Evolutionary conservation across 1,140 invertebrate genomes (phyloP).

Genomic region (Drosophila watanabei): DNA sequence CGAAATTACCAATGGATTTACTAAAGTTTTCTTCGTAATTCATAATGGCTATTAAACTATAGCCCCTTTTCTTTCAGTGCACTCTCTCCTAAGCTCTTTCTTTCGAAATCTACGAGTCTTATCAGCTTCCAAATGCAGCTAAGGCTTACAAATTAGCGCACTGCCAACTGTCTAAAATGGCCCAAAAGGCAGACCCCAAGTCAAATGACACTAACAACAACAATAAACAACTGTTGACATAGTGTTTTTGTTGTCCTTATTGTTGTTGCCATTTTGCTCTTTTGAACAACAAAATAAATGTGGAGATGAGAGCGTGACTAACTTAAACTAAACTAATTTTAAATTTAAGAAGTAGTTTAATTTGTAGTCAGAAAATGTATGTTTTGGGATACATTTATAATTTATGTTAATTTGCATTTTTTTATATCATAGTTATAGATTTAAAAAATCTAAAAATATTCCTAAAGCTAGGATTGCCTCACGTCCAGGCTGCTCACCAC

Average conservation of each 20-base stretch:
- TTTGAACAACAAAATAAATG: slow-evolving; percentile 5
- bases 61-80: not conserved
- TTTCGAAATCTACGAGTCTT: slow-evolving; percentile 65
- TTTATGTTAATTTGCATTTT: no score
- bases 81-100: slow-evolving; percentile 19
- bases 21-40: not conserved
- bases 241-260: slow-evolving; percentile 66
- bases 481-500: slow-evolving; percentile 7
- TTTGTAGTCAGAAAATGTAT: not conserved
- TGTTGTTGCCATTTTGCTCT: slow-evolving; percentile 28
- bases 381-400: not conserved
- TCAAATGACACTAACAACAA: slow-evolving; percentile 84
- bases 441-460: no score
- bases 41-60: not conserved
- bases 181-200: slow-evolving; percentile 77
- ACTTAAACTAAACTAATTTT: not conserved
- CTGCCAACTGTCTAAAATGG: slow-evolving; percentile 78
- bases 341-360: not conserved
- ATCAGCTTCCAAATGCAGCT: slow-evolving; percentile 74
- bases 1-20: not conserved
- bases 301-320: slow-evolving; percentile 32
- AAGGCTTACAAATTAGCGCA: slow-evolving; percentile 83
- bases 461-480: not conserved
- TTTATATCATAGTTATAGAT: not conserved
- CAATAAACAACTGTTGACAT: slow-evolving; percentile 83